Conservation (phyloP, 2,797 vertebrate species). For the Phalloptychus januarius region DNA sequence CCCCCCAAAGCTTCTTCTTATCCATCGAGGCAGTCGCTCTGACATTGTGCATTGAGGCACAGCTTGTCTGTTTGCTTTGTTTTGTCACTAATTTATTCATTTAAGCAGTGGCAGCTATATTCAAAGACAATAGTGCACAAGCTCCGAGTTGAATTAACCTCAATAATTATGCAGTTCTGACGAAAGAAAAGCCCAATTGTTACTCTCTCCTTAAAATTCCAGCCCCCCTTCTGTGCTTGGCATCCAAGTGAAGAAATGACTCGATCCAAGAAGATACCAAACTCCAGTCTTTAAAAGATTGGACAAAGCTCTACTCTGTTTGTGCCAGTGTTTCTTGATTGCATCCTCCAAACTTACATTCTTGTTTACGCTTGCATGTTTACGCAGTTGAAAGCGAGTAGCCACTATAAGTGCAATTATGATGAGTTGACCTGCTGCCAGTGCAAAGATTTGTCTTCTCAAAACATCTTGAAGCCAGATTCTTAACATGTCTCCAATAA, state of each 20-base stretch:
- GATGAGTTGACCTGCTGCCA: slow-evolving; percentile 3
- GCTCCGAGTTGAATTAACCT: slow-evolving; percentile 72
- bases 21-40: slow-evolving; percentile 51
- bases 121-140: slow-evolving; percentile 74
- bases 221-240: slow-evolving; percentile 59
- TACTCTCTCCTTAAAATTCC: slow-evolving; percentile 63
- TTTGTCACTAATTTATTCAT: slow-evolving; percentile 75
- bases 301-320: slow-evolving; percentile 12
- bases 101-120: slow-evolving; percentile 68
- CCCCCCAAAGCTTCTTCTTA: slow-evolving; percentile 46
- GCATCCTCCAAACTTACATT: slow-evolving; percentile 26
- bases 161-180: slow-evolving; percentile 77
- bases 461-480: slow-evolving; percentile 70
- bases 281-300: slow-evolving; percentile 26
- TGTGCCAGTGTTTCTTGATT: slow-evolving; percentile 15
- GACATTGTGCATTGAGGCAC: slow-evolving; percentile 57
- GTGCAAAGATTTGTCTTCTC: slow-evolving; percentile 54
- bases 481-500: slow-evolving; percentile 66
- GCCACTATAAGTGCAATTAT: slow-evolving; percentile 56
- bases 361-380: slow-evolving; percentile 51
- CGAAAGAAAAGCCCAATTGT: slow-evolving; percentile 72
- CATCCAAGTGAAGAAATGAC: slow-evolving; percentile 64
- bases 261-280: slow-evolving; percentile 35
- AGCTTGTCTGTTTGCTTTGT: slow-evolving; percentile 61
- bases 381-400: slow-evolving; percentile 54